phyloP scores from a whole-genome alignment of 2,113 vertebrate genomes.

The Cnemophilus loriae region DNA sequence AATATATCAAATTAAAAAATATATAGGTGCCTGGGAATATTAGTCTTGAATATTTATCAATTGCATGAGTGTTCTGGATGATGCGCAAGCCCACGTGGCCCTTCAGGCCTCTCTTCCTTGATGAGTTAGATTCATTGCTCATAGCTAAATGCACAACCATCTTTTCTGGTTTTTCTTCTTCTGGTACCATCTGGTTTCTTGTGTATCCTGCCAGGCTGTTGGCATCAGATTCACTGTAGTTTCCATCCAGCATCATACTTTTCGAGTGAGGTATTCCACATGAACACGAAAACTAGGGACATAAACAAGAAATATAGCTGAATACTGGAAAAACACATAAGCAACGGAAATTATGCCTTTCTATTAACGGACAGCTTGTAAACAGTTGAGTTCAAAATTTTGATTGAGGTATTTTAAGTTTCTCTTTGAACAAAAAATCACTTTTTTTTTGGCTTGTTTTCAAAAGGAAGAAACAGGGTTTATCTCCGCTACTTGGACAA shows the following conservation, averaged over 20 bases:
- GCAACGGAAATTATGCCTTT: neutral
- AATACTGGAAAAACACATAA: neutral
- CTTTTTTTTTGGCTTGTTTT: neutral
- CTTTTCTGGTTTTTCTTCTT: constrained; percentile 86
- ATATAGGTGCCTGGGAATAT: constrained; percentile 93
- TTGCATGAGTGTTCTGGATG: constrained; percentile 89
- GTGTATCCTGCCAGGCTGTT: constrained; percentile 89
- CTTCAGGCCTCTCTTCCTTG: constrained; percentile 80
- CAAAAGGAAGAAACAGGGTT: neutral
- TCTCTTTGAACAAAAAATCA: neutral
- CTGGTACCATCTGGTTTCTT: constrained; percentile 74
- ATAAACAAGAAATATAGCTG: constrained; percentile 5
- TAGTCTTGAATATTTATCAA: constrained; percentile 92
- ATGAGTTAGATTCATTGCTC: constrained; percentile 75
- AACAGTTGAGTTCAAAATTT: neutral
- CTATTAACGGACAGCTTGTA: neutral
- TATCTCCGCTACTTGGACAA: neutral
- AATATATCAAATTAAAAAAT: constrained; percentile 96
- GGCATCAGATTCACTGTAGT: constrained; percentile 83
- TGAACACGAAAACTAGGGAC: constrained; percentile 74
- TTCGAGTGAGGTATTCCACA: constrained; percentile 84
- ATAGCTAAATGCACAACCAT: constrained; percentile 85
- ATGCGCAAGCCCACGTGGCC: constrained; percentile 78
- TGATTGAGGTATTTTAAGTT: neutral
- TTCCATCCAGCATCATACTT: constrained; percentile 88